Conservation (phyloP, 2,113 vertebrate genomes). For the Chiloscyllium plagiosum region DNA sequence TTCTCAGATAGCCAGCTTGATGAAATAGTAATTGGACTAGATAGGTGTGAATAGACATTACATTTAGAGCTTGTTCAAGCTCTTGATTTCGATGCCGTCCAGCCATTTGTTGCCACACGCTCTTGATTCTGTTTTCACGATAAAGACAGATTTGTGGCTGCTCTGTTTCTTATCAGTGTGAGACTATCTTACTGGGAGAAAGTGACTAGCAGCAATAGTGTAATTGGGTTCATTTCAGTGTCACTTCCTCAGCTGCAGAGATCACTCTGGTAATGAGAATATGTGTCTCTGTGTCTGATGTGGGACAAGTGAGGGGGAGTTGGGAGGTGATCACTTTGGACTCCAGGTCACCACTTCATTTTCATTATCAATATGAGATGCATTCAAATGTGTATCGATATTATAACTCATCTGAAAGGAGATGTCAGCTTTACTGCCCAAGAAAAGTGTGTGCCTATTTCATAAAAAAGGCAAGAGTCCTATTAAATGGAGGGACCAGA, state of each 20-base stretch:
- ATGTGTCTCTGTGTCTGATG: not conserved
- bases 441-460: not conserved
- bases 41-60: not conserved
- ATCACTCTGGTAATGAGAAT: conserved; percentile 2
- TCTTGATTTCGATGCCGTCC: not conserved
- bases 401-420: not conserved
- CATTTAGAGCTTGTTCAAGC: not conserved
- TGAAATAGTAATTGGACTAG: not conserved
- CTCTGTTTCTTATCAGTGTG: not conserved
- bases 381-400: not conserved
- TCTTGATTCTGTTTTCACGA: not conserved
- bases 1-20: not conserved
- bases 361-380: not conserved
- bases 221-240: not conserved
- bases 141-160: not conserved
- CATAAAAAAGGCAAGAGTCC: not conserved
- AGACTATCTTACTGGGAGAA: not conserved
- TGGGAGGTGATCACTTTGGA: not conserved
- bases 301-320: not conserved
- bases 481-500: not conserved
- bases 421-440: not conserved
- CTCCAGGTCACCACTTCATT: not conserved
- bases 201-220: not conserved
- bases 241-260: not conserved
- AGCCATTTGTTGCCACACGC: not conserved